Conservation (phyloP, 2,797 vertebrate species). For the Myotis planiceps region DNA sequence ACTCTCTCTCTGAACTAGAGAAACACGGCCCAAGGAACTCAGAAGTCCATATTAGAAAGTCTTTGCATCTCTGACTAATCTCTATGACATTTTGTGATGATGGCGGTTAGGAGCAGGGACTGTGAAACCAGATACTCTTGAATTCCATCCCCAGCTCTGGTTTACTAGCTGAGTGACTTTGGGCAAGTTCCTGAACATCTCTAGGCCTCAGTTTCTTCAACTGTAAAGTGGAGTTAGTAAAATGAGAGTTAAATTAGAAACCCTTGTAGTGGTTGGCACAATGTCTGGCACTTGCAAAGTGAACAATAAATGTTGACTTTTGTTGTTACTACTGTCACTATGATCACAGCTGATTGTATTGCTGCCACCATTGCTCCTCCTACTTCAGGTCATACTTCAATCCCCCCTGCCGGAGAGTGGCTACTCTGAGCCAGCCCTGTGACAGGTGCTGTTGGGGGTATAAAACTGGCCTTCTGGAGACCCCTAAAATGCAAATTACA, state of each 20-base stretch:
- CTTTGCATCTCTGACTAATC: neutral
- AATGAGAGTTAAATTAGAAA: neutral
- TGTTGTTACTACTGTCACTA: neutral
- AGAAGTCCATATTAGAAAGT: neutral
- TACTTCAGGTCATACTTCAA: fast-evolving
- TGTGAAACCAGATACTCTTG: neutral
- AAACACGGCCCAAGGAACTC: neutral
- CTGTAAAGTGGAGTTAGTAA: neutral
- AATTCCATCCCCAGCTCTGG: neutral
- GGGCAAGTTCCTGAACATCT: neutral
- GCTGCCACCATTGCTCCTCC: neutral
- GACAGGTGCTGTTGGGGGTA: neutral
- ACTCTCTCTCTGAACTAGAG: neutral
- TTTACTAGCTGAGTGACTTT: neutral
- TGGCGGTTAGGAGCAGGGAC: neutral
- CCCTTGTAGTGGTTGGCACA: neutral
- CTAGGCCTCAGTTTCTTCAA: neutral
- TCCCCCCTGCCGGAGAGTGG: fast-evolving
- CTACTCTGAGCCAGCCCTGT: neutral
- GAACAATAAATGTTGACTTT: neutral
- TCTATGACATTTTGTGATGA: fast-evolving
- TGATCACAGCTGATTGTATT: neutral
- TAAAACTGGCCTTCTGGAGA: neutral
- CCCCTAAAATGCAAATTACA: neutral
- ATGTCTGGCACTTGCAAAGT: neutral